A percentile compares a stretch with the other conserved stretches of the same genome.
Conservation (phyloP, 2,888 invertebrate genomes). For the Trissoscelio sp. region DNA sequence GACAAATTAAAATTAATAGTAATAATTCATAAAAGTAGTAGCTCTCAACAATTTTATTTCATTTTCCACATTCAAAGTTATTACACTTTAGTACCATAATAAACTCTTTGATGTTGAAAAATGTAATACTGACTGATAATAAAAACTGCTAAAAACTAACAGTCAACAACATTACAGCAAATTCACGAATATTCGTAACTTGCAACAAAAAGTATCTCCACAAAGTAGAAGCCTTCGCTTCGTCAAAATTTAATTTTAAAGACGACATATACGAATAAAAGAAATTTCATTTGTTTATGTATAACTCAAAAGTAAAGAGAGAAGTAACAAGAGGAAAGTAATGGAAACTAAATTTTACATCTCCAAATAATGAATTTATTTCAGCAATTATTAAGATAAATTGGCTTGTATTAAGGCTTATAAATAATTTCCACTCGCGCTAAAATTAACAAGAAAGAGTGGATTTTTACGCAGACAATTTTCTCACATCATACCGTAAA, state of each 20-base stretch:
- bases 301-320: too few species aligned
- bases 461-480: conserved; percentile 26
- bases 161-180: neutral
- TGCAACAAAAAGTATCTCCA: neutral
- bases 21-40: too few species aligned
- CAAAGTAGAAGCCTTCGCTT: neutral
- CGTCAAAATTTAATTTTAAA: too few species aligned
- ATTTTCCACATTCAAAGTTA: conserved; percentile 11
- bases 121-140: neutral
- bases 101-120: conserved; percentile 21
- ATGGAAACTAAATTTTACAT: neutral
- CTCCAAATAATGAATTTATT: neutral
- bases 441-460: conserved; percentile 10
- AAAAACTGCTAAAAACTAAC: neutral
- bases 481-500: conserved; percentile 34
- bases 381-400: neutral
- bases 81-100: conserved; percentile 4
- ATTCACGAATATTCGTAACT: neutral
- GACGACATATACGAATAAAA: too few species aligned
- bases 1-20: too few species aligned
- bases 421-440: neutral
- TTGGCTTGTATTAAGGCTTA: neutral
- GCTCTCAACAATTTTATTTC: too few species aligned
- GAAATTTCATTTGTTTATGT: too few species aligned
- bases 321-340: too few species aligned